phyloP scores from a whole-genome alignment of 2,888 invertebrate genomes.

The Bruchidius siliquastri region DNA sequence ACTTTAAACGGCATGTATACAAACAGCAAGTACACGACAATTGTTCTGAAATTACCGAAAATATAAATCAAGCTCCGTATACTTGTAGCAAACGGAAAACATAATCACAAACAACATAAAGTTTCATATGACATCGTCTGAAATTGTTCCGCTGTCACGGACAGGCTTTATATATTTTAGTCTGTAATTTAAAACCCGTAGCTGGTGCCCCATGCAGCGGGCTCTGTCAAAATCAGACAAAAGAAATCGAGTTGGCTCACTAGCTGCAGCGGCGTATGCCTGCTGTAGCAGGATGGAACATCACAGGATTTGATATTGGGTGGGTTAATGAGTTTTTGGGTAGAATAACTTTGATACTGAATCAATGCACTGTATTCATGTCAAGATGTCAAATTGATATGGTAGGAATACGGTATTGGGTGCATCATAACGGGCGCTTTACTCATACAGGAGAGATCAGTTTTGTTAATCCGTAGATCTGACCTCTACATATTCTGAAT shows the following conservation, averaged over 20 bases:
- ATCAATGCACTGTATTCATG: neutral
- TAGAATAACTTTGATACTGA: neutral
- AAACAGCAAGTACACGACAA: constrained; percentile 15
- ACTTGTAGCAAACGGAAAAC: constrained; percentile 33
- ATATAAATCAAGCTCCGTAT: constrained; percentile 32
- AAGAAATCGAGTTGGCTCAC: constrained; percentile 25
- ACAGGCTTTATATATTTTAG: constrained; percentile 37
- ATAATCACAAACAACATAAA: constrained; percentile 40
- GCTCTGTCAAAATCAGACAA: constrained; percentile 35
- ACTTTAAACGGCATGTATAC: neutral
- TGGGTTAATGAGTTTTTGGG: neutral
- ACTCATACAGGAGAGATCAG: no score
- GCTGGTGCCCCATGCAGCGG: constrained; percentile 38
- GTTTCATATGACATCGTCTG: constrained; percentile 37
- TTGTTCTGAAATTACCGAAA: constrained; percentile 22
- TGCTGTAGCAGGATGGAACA: neutral
- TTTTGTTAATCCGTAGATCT: no score
- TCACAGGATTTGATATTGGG: neutral
- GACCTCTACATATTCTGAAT: no score
- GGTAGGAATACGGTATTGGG: no score
- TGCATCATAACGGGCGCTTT: no score
- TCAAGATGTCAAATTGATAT: neutral
- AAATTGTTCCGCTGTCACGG: constrained; percentile 39
- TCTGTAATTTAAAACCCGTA: constrained; percentile 39
- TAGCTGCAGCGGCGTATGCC: neutral